A percentile compares a stretch with the other conserved stretches of the same genome.
These are phyloP conservation scores for Limanda limanda DNA, from an alignment of 2,113 vertebrate species.

Conservation along the genomic window DNA sequence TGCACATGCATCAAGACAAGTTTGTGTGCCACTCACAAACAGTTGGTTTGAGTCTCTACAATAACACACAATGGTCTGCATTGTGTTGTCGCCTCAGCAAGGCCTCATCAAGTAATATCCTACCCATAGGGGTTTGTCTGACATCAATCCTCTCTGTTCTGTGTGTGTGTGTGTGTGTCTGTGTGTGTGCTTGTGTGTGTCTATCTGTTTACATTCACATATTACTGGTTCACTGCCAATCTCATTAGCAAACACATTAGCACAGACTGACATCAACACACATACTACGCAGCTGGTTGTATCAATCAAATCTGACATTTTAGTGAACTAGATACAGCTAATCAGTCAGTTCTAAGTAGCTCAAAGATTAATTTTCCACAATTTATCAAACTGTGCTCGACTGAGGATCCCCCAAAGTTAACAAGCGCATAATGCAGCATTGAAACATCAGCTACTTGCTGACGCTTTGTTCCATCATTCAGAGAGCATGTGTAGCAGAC, in stretches of 20 bases:
- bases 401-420: conserved; percentile 44
- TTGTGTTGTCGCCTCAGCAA: conserved; percentile 40
- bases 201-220: conserved; percentile 63
- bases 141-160: conserved; percentile 41
- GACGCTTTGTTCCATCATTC: conserved; percentile 30
- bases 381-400: conserved; percentile 58
- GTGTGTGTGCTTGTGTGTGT: conserved; percentile 3
- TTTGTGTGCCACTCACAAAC: conserved; percentile 41
- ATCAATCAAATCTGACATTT: conserved; percentile 73
- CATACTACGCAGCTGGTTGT: conserved; percentile 73
- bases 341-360: conserved; percentile 69
- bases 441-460: conserved; percentile 32
- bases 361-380: conserved; percentile 61
- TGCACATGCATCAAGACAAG: conserved; percentile 8
- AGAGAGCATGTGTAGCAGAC: not conserved
- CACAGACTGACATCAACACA: conserved; percentile 69
- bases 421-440: conserved; percentile 52
- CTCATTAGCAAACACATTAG: conserved; percentile 78
- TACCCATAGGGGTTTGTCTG: conserved; percentile 53
- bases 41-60: conserved; percentile 42
- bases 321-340: conserved; percentile 68
- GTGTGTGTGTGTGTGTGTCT: not conserved
- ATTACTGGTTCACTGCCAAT: conserved; percentile 73
- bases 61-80: conserved; percentile 35
- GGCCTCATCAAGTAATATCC: conserved; percentile 60